Evolutionary conservation across 1,140 invertebrate species (phyloP), one percentile per base, ranked within the genome.

Genomic region (Macrosteles quadrilineatus): DNA sequence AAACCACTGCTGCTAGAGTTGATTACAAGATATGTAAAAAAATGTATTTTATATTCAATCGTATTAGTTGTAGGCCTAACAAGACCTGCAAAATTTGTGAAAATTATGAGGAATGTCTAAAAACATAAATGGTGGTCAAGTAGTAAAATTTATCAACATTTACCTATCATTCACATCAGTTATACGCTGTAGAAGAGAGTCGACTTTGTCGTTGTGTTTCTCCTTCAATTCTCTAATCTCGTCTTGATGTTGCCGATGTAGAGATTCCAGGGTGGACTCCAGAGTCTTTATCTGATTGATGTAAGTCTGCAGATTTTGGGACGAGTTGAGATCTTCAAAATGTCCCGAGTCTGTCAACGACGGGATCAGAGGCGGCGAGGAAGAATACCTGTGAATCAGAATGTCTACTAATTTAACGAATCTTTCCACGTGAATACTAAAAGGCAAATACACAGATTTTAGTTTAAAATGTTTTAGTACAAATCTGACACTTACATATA

Each of bases 271-370:
- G 1, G 53, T 57, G 25, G 53, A 25, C 53, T 57, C 17, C 12
- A 64, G 36, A 17, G 36, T 40, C 12, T 23, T 31, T 12, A 40
- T 32, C 4, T 43, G 36, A n/a, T 11, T 11, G 30, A 21, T 31
- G 62, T 64, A n/a, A 2, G 9, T 4, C 62, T 64, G 30, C 14
- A 27, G 1, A 11, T n/a, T 17, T 2, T 64, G 62, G n/a, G 62
- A 57, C 19, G 31, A 59, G 55, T 59, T 69, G 21, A 89, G 82
- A 80, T 94, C 91, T 79, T 94, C 92, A 81, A 91, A 93, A 81
- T 93, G 90, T 9, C 92, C 92, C 2, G 92, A 94, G 80, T 94
- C 92, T 19, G 91, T 88, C 74, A 91, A 87, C 1, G 91, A 94
- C 43, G 78, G 66, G n/a, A 69, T 55, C 12, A 70, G 71, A 36